Evolutionary conservation across 2,888 invertebrate genomes (phyloP), one percentile per base, ranked within the genome.

Genomic region (Eupithecia vulgata): DNA sequence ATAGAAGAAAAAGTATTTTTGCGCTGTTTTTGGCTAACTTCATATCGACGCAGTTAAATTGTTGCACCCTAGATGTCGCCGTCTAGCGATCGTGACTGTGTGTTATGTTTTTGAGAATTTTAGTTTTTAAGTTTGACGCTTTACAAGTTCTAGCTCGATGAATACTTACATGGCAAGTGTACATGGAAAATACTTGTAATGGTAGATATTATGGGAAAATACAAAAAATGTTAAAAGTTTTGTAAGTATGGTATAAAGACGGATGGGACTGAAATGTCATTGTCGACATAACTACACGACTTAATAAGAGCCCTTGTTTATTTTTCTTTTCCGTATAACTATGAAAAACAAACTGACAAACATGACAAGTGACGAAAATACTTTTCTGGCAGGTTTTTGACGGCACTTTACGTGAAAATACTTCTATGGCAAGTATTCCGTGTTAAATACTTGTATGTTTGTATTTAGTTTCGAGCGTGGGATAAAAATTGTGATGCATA

Each of bases 51-150:
- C 57, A 5, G 57, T 25, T 57, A 25, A n/a, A 57, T 25, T 25
- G 83, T 81, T 86, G 83, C 87, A 84, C 87, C 88, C 65, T 83
- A 82, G 85, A 80, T 78, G 81, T 81, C 79, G 81, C 74, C 77
- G 81, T 80, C 76, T 81, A 84, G 83, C 85, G 86, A 85, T 83
- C 85, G 79, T 83, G 82, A 87, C 83, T 81, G 85, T 84, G 85
- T 85, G 75, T 77, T 67, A 1, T 34, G 40, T 35, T 68, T 21
- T 12, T 65, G 59, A 45, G 65, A 67, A n/a, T 52, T 65, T 72
- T 57, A 68, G 5, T 70, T 59, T 25, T 45, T 71, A 65, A 74
- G 59, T 70, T 70, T 67, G 57, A 73, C 67, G 70, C 62, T 67
- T 68, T 64, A 21, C 12, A 65, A 65, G 34, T 67, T 67, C 71